Conservation (phyloP, 2,888 invertebrate genomes). For the Terebella lapidaria region DNA sequence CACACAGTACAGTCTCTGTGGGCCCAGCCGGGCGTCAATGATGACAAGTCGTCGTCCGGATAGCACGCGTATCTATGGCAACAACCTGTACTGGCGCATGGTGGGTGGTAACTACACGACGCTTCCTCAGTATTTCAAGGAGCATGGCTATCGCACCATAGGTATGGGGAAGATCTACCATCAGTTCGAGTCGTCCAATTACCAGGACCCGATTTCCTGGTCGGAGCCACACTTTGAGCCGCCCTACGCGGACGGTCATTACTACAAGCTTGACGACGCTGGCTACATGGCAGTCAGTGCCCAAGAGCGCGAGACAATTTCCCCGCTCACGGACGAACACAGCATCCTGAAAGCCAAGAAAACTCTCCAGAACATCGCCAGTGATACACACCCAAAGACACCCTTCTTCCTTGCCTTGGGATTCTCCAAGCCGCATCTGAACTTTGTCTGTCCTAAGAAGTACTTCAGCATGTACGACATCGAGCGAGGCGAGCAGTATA, state of each 20-base stretch:
- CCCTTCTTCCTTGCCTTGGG: conserved; percentile 30
- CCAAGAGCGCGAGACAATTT: conserved; percentile 3
- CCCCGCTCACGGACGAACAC: conserved; percentile 20
- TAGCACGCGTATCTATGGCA: conserved; percentile 22
- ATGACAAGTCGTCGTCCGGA: conserved; percentile 24
- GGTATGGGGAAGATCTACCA: conserved; percentile 23
- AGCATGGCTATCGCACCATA: conserved; percentile 18
- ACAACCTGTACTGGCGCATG: conserved; percentile 17
- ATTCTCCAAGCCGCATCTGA: conserved; percentile 27
- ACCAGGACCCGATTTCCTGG: conserved; percentile 52
- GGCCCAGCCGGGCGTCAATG: conserved; percentile 22
- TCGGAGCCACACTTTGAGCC: conserved; percentile 27
- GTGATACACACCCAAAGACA: neutral
- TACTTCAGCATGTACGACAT: conserved; percentile 20
- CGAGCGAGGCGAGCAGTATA: conserved; percentile 23
- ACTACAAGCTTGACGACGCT: conserved; percentile 4
- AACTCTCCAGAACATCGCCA: conserved; percentile 10
- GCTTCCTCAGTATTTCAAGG: conserved; percentile 19
- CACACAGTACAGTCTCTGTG: conserved; percentile 24
- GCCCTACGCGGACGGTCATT: conserved; percentile 11
- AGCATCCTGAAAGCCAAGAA: conserved; percentile 18
- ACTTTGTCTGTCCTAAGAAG: conserved; percentile 24
- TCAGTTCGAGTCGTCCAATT: conserved; percentile 54
- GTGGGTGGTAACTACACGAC: conserved; percentile 19
- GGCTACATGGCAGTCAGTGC: conserved; percentile 29